These are phyloP conservation scores for Drosophila pallidifrons DNA, from an alignment of 1,140 invertebrate genomes.

Conservation along the genomic window DNA sequence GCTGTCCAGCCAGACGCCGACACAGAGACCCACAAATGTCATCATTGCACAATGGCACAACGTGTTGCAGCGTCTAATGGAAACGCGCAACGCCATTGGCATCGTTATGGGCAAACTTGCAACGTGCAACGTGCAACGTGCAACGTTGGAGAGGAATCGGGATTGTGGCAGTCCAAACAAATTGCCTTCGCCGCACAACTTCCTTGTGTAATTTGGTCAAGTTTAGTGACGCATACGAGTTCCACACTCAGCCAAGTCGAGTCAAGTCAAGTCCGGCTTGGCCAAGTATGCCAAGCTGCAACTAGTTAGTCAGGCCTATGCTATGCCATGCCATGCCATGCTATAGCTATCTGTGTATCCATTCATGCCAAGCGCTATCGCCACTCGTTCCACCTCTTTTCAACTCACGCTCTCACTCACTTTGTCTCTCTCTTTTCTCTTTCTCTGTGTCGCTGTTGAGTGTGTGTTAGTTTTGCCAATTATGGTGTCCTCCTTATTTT, in stretches of 20 bases:
- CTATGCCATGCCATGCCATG: too few species aligned
- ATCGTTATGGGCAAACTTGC: not conserved
- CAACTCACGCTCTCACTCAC: not conserved
- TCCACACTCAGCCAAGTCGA: not conserved
- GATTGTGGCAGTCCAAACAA: slow-evolving; percentile 43
- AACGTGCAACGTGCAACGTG: too few species aligned
- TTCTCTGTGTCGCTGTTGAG: slow-evolving; percentile 17
- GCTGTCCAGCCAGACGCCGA: slow-evolving; percentile 32
- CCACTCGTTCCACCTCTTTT: slow-evolving; percentile 20
- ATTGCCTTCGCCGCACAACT: slow-evolving; percentile 43
- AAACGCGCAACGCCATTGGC: slow-evolving; percentile 27
- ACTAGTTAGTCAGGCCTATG: slow-evolving; percentile 68
- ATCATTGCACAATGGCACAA: slow-evolving; percentile 51
- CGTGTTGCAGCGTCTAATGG: slow-evolving; percentile 42
- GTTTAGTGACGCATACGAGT: slow-evolving; percentile 74
- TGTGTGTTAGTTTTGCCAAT: slow-evolving; percentile 73
- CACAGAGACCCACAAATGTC: slow-evolving; percentile 57
- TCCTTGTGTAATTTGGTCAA: slow-evolving; percentile 81
- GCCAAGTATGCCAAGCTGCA: slow-evolving; percentile 52
- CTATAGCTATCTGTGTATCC: slow-evolving; percentile 39
- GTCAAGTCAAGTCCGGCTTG: slow-evolving; percentile 63
- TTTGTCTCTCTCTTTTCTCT: slow-evolving; percentile 12
- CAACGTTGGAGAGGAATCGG: not conserved
- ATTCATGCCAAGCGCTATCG: slow-evolving; percentile 51
- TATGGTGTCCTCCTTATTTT: slow-evolving; percentile 82